Evolutionary conservation across 2,113 vertebrate genomes (phyloP).

Genomic region (Camarhynchus parvulus): DNA sequence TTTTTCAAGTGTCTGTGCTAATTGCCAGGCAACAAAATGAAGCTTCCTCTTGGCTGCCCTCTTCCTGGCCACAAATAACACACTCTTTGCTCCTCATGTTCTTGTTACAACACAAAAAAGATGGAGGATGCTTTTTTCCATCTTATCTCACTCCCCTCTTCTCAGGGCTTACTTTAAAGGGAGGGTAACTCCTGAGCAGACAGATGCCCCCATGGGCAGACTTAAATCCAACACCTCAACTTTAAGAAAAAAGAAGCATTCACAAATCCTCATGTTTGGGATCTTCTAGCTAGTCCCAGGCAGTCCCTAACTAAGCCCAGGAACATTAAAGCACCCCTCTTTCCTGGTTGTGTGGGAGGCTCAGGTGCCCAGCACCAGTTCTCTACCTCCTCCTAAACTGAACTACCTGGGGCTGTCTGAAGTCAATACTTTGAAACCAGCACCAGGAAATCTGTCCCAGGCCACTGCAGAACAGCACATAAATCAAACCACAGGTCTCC

Average conservation of each 20-base stretch:
- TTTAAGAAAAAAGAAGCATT: not conserved
- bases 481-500: not conserved
- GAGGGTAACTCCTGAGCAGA: not conserved
- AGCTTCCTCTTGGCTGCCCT: not conserved
- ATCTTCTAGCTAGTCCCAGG: not conserved
- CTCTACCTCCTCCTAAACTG: not conserved
- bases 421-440: not conserved
- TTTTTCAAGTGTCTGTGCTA: slow-evolving; percentile 13
- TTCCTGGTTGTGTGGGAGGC: not conserved
- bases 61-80: not conserved
- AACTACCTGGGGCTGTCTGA: not conserved
- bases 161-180: not conserved
- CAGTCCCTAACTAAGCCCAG: not conserved
- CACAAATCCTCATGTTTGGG: not conserved
- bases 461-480: not conserved
- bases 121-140: not conserved
- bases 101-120: not conserved
- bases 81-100: not conserved
- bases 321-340: not conserved
- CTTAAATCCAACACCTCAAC: not conserved
- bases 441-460: not conserved
- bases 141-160: not conserved
- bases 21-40: slow-evolving; percentile 32
- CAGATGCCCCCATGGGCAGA: not conserved
- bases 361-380: not conserved